Base-by-base conservation (phyloP, 2,888 invertebrate species). In the Lordiphosa fenestrarum region DNA sequence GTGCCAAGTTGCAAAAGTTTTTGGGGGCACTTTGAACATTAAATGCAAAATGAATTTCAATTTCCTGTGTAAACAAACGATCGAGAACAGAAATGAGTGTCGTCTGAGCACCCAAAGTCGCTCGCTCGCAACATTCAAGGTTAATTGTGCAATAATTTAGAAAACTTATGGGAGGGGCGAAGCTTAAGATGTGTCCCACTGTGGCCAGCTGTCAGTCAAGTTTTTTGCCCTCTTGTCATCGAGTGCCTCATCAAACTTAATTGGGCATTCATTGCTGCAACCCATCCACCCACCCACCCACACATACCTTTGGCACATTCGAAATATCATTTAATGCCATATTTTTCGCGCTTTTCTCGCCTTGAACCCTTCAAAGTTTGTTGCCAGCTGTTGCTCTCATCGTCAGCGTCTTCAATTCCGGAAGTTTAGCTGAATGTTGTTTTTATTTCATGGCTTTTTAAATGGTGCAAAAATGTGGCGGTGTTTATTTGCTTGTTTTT, bases 121-220 rank as follows among this genome's bases (percentile, higher is more conserved):
- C 25, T 25, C 59, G 49, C 44, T 42, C 9, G 15, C 39, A 33
- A n/a, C 42, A 37, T 62, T 75, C 74, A 74, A 74, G 80, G 74
- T 80, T 75, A 78, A 80, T 80, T 80, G 72, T 80, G 73, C 80
- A 78, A 75, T 74, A 74, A 80, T 64, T 69, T 75, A 75, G 72
- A 60, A 71, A 66, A 78, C 54, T 72, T 75, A 72, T 65, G 59
- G 64, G 68, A 72, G 23, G 25, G 6, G 25, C 25, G 7, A 7
- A 25, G 3, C 4, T 30, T 0, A 10, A 30, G 10, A 10, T 30
- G 30, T 10, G 30, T 10, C 30, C 30, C 30, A 30, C 30, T 30
- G 30, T 10, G 60, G 59, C 51, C 51, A 36, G 50, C 41, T 36
- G 7, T 35, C 19, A 30, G 47, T 47, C 19, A 35, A 23, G 21